phyloP scores from a whole-genome alignment of 2,888 invertebrate genomes.

The Callosobruchus maculatus region DNA sequence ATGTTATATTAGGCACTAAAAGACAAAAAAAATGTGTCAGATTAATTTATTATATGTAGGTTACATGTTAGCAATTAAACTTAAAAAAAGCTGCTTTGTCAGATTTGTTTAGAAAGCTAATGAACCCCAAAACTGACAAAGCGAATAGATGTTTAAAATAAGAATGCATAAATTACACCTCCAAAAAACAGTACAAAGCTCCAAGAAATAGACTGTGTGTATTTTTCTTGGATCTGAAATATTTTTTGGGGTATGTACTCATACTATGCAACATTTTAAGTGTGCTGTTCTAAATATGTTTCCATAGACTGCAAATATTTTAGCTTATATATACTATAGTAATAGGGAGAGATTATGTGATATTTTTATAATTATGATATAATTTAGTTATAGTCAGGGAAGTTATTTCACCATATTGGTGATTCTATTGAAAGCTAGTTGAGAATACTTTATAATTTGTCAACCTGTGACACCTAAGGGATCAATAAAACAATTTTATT shows the following conservation, averaged over 20 bases:
- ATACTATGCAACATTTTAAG: not conserved
- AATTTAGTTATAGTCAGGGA: not conserved
- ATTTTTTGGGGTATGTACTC: not conserved
- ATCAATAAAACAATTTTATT: not conserved
- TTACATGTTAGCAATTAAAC: not conserved
- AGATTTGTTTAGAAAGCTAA: not conserved
- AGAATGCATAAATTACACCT: not conserved
- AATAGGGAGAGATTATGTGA: not conserved
- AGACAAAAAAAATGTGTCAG: not conserved
- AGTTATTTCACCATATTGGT: not conserved
- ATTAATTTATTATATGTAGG: not conserved
- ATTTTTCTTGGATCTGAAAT: not conserved
- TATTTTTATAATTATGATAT: not conserved
- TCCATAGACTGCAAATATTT: not conserved
- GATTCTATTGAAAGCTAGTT: not conserved
- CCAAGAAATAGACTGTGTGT: not conserved
- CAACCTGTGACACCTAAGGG: not conserved
- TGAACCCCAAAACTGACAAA: not conserved
- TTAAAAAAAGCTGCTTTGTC: not conserved
- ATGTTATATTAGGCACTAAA: not conserved
- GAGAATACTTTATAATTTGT: not conserved
- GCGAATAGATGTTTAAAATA: not conserved
- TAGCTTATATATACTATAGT: not conserved
- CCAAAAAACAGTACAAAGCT: not conserved
- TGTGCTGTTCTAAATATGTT: not conserved